Base-by-base conservation (phyloP, 2,113 vertebrate species). In the Solea solea region DNA sequence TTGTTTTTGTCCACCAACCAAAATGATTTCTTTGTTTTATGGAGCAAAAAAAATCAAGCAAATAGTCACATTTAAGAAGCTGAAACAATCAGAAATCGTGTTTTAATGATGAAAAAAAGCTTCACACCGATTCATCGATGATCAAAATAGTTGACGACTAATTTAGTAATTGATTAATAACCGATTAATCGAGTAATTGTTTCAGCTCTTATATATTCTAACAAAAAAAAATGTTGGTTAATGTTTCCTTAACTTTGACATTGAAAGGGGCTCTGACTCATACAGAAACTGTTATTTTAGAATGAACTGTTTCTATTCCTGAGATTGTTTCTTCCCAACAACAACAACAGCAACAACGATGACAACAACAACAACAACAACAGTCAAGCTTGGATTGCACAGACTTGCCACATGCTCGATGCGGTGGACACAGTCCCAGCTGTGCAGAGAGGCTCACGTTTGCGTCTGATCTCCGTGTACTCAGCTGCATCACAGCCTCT, bases 391-490 rank as follows among this genome's bases (percentile, higher is more conserved):
- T 65, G 34, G 34, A 34, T 66, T 39, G 34, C 49, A 45, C 79
- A 68, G 50, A 42, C 70, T 66, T 39, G 25, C 55, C 82, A 72
- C 87, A 81, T 78, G 86, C 68, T 81, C 84, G 59, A 81, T 83
- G 82, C 74, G 84, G 79, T 60, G 63, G 50, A 53, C 66, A 63
- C 66, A 63, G 82, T 65, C 81, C 61, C 73, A 82, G 83, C 83
- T 88, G 76, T 72, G 82, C 56, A 56, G 39, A 74, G 67, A 75
- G 73, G 61, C 63, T 86, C 68, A 45, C 42, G 27, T 76, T 40
- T 58, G 63, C 76, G 83, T 74, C 81, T 80, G 77, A 81, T 85
- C 69, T 85, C 74, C 61, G 77, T 72, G 85, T 81, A 72, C 80
- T 84, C 90, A 90, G 86, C 86, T 85, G 84, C 42, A 61, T 74